These are phyloP conservation scores for Charina bottae DNA, from an alignment of 2,113 vertebrate species.

Conservation along the genomic window DNA sequence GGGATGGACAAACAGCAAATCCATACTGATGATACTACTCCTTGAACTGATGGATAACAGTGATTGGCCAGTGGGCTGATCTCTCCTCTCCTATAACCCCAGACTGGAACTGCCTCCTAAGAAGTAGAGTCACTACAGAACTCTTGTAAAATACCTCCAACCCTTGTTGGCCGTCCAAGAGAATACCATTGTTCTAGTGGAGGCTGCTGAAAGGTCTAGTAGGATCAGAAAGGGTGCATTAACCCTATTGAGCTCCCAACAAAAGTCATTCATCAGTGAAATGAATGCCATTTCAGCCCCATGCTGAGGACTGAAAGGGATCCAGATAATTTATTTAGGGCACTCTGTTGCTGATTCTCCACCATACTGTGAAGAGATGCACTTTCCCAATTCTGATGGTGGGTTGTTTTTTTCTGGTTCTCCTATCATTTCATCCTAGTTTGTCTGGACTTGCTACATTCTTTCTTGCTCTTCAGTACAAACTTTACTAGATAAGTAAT, in stretches of 20 bases:
- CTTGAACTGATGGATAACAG: background rate
- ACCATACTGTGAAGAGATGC: background rate
- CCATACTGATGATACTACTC: background rate
- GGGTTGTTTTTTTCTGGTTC: background rate
- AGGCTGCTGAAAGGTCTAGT: background rate
- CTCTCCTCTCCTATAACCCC: background rate
- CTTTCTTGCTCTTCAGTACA: background rate
- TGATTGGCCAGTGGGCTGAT: background rate
- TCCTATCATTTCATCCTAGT: background rate
- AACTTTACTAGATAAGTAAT: background rate
- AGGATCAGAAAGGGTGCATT: background rate
- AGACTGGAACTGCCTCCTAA: background rate
- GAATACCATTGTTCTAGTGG: background rate
- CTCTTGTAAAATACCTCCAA: background rate
- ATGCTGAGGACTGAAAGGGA: background rate
- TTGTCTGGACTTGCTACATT: background rate
- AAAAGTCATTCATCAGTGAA: background rate
- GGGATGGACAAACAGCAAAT: background rate
- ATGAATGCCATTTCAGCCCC: background rate
- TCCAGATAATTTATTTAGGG: background rate
- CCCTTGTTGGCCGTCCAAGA: background rate
- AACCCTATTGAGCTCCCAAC: background rate
- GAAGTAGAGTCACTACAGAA: background rate
- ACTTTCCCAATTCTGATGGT: background rate
- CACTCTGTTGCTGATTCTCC: background rate